Percentiles rank a stretch among this genome's conserved stretches.
Conservation (phyloP, 2,888 invertebrate species). For the Caenorhabditis plicata region DNA sequence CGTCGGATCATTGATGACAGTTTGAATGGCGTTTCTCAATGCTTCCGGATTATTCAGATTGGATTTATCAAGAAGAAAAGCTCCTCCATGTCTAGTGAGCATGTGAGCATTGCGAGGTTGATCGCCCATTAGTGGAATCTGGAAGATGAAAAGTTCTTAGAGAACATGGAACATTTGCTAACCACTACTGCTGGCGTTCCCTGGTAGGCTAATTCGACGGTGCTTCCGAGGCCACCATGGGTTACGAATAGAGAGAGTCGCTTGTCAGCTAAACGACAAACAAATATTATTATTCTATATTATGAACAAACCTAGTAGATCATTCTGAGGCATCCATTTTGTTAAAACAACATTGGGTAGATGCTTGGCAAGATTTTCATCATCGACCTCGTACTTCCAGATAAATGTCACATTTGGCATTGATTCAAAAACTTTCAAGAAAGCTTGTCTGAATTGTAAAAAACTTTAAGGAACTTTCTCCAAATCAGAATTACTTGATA, state of each 20-base stretch:
- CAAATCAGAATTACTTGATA: conserved; percentile 8
- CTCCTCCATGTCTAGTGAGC: conserved; percentile 28
- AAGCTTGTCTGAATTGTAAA: too few relatives aligned
- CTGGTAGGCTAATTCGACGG: conserved; percentile 29
- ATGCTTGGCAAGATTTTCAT: conserved; percentile 21
- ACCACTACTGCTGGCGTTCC: conserved; percentile 27
- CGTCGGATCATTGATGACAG: conserved; percentile 9
- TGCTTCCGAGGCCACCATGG: conserved; percentile 36
- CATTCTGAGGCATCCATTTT: conserved; percentile 29
- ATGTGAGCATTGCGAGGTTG: conserved; percentile 34
- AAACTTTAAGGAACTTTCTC: background rate
- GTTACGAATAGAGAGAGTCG: conserved; percentile 29
- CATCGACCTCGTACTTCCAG: conserved; percentile 39
- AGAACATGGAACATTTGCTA: too few relatives aligned
- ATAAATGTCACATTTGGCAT: conserved; percentile 32
- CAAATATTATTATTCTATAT: too few relatives aligned
- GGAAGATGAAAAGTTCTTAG: background rate
- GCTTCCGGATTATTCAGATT: conserved; percentile 7
- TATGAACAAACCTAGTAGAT: conserved; percentile 14
- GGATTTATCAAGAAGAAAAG: conserved; percentile 14
- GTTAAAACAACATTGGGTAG: conserved; percentile 23
- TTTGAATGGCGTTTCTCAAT: conserved; percentile 19
- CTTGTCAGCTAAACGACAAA: conserved; percentile 19
- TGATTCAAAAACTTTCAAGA: conserved; percentile 19
- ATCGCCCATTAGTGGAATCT: conserved; percentile 33